Conservation (phyloP, 2,113 vertebrate genomes). For the Trichomycterus rosablanca region DNA sequence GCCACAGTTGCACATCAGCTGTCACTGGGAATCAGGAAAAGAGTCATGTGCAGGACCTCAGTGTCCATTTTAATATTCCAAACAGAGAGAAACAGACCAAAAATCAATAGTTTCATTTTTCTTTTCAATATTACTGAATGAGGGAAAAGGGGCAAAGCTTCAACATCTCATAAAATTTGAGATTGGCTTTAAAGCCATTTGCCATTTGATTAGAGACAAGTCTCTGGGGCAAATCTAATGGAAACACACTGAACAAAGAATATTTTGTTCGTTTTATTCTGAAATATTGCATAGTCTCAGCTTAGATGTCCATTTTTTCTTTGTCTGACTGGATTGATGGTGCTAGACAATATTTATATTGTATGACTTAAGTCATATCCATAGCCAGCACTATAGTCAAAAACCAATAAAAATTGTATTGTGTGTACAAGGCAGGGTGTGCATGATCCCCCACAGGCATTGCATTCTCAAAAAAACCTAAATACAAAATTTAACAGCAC, state of each 20-base stretch:
- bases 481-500: too few relatives aligned
- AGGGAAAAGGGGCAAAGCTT: constrained; percentile 47
- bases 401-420: too few relatives aligned
- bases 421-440: too few relatives aligned
- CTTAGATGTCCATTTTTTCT: constrained; percentile 1
- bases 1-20: constrained; percentile 33
- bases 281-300: not conserved
- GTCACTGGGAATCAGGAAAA: constrained; percentile 26
- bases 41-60: constrained; percentile 48
- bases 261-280: constrained; percentile 23
- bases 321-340: too few relatives aligned
- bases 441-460: too few relatives aligned
- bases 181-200: constrained; percentile 53
- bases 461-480: too few relatives aligned
- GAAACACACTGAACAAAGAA: constrained; percentile 4
- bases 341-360: too few relatives aligned
- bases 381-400: too few relatives aligned
- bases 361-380: too few relatives aligned
- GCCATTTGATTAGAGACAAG: constrained; percentile 50
- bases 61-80: constrained; percentile 64
- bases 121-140: constrained; percentile 58
- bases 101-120: constrained; percentile 66
- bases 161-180: constrained; percentile 52
- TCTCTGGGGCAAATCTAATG: constrained; percentile 44
- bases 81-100: constrained; percentile 60